Conservation (phyloP, 2,113 vertebrate genomes). For the Propithecus coquereli region DNA sequence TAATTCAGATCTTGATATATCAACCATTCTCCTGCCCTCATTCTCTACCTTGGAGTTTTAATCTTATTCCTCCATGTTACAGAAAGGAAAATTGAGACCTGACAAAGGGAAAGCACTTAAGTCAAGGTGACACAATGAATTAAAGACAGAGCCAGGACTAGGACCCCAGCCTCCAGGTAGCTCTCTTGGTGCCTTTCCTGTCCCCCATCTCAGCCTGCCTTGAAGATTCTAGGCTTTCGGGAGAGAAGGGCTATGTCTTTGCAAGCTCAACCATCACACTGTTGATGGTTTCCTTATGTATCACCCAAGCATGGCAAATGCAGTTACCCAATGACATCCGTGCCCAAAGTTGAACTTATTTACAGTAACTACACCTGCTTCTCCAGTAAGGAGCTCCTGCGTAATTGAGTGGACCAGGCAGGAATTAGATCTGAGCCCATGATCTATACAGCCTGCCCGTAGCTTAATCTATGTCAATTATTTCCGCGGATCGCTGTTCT, state of each 20-base stretch:
- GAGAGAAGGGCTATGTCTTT: not conserved
- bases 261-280: accelerated
- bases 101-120: not conserved
- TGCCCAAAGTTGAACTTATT: slow-evolving; percentile 58
- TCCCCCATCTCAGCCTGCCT: not conserved
- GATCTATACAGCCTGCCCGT: slow-evolving; percentile 51
- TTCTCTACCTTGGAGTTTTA: not conserved
- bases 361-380: slow-evolving; percentile 57
- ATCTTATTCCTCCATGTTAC: not conserved
- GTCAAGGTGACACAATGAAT: not conserved
- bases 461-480: slow-evolving; percentile 69
- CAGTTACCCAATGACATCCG: slow-evolving; percentile 60
- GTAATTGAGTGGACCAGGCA: slow-evolving; percentile 70
- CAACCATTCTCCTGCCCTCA: accelerated
- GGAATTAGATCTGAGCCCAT: slow-evolving; percentile 68
- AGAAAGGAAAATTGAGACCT: not conserved
- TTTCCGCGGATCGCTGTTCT: not conserved
- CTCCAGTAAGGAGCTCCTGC: slow-evolving; percentile 41
- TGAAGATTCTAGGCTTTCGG: not conserved
- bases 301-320: slow-evolving; percentile 55
- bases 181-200: not conserved
- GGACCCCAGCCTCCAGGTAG: not conserved
- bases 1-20: not conserved
- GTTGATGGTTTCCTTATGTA: slow-evolving; percentile 31
- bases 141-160: not conserved